Percentiles rank a stretch among this genome's conserved stretches.
These are phyloP conservation scores for Myotis yumanensis DNA, from an alignment of 2,113 vertebrate genomes.

Conservation along the genomic window DNA sequence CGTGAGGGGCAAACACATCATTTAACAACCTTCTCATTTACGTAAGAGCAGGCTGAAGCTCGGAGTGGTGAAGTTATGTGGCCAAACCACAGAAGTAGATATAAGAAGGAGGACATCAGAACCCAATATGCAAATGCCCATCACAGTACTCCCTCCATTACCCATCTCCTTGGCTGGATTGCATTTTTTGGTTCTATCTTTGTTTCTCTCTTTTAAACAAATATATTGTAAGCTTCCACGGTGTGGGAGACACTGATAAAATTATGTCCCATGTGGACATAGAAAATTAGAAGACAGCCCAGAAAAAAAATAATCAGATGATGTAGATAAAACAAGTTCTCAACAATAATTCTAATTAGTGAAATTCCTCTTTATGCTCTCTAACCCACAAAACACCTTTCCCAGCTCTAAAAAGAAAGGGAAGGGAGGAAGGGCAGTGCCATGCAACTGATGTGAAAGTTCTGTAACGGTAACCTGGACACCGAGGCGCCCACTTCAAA, in stretches of 20 bases:
- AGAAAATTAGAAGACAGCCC: neutral
- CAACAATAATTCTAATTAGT: neutral
- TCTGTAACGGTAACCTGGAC: neutral
- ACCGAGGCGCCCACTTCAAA: neutral
- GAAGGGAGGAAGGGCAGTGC: neutral
- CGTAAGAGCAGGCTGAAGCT: neutral
- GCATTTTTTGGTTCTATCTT: neutral
- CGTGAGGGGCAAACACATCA: neutral
- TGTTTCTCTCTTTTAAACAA: slow-evolving; percentile 12
- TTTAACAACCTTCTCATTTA: neutral
- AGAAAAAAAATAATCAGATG: neutral
- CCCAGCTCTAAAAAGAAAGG: neutral
- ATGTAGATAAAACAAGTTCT: neutral
- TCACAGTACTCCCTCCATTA: neutral
- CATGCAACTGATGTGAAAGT: neutral
- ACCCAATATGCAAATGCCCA: neutral
- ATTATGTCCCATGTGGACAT: neutral
- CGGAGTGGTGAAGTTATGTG: neutral
- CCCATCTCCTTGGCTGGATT: neutral
- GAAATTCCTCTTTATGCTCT: neutral
- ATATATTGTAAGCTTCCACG: neutral
- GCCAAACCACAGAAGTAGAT: neutral
- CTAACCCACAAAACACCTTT: neutral
- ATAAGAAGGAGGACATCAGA: neutral
- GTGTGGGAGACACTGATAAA: neutral